These are phyloP conservation scores for Hylaeus anthracinus DNA, from an alignment of 1,140 invertebrate genomes.

Conservation along the genomic window DNA sequence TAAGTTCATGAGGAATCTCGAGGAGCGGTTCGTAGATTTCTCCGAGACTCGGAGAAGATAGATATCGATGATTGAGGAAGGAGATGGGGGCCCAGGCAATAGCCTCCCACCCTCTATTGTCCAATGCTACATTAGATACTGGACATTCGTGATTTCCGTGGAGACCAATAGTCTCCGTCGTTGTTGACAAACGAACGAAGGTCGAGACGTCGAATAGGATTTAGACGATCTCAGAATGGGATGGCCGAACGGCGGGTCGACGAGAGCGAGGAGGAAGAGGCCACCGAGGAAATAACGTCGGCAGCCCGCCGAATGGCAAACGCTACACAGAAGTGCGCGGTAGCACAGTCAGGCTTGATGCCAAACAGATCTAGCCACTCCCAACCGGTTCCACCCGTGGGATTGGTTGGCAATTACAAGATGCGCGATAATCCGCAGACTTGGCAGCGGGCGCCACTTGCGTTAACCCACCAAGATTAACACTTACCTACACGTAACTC, in stretches of 20 bases:
- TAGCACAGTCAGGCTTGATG: constrained; percentile 80
- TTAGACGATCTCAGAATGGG: constrained; percentile 63
- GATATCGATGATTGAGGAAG: constrained; percentile 38
- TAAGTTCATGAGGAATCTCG: too few species aligned
- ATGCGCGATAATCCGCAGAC: constrained; percentile 81
- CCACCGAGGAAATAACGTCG: constrained; percentile 65
- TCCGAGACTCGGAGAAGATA: neutral
- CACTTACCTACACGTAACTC: constrained; percentile 79
- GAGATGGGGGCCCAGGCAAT: neutral
- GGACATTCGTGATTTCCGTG: constrained; percentile 62
- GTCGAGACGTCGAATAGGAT: constrained; percentile 64
- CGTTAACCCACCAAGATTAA: constrained; percentile 80
- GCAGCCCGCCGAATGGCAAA: constrained; percentile 69
- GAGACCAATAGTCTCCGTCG: constrained; percentile 57
- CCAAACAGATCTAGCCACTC: constrained; percentile 77
- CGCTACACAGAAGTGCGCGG: constrained; percentile 65
- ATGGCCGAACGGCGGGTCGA: constrained; percentile 27
- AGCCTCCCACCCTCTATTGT: neutral
- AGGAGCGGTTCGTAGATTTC: too few species aligned
- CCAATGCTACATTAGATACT: constrained; percentile 52
- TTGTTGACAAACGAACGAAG: constrained; percentile 63
- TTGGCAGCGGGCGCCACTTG: constrained; percentile 78
- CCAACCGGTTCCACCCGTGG: constrained; percentile 74
- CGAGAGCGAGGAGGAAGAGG: constrained; percentile 36
- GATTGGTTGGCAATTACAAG: constrained; percentile 81